Base-by-base conservation (phyloP, 2,888 invertebrate genomes). In the Meiosimyza platycephala region DNA sequence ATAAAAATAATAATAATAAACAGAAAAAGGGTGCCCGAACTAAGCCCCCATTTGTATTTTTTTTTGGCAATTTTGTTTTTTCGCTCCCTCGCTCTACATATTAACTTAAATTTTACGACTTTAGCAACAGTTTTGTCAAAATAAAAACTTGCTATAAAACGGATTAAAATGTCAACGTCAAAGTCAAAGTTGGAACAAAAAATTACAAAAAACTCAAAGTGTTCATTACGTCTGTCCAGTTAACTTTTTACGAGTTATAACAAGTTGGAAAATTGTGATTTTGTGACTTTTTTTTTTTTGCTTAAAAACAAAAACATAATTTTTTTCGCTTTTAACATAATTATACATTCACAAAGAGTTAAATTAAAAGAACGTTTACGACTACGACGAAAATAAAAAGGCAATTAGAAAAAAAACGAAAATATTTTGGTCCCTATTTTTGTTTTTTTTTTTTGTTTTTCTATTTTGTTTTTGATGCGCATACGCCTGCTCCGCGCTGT, bases 131-230 rank as follows among this genome's bases (percentile, higher is more conserved):
- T 48, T 63, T 48, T 18, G 63, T 15, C 63, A n/a, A 40, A 40
- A 40, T 40, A 40, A 40, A 7, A 40, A 40, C 40, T 40, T 40
- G 40, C 40, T 40, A 40, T 33, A 18, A 48, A 63, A 6, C 18
- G 63, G 48, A 63, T 63, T 63, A 40, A 63, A 63, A 63, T 63
- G 63, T 63, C 63, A 47, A 47, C 22, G 57, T 28, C 40, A 40
- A 40, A 40, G 40, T 40, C 40, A 40, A 40, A 40, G 40, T 2
- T 40, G 9, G 9, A 9, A 40, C 40, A 40, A 40, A 40, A 7
- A 40, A 40, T 9, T 9, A 40, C 9, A 40, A 40, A 40, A 40
- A 40, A 40, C 28, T 28, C 28, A 40, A 40, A 28, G 18, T 57
- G 57, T 22, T 57, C 28, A 28, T 55, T n/a, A 16, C 11, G 13